Percentiles rank a stretch among this genome's conserved stretches.
Conservation (phyloP, 1,140 invertebrate species). For the Calliphora vicina region DNA sequence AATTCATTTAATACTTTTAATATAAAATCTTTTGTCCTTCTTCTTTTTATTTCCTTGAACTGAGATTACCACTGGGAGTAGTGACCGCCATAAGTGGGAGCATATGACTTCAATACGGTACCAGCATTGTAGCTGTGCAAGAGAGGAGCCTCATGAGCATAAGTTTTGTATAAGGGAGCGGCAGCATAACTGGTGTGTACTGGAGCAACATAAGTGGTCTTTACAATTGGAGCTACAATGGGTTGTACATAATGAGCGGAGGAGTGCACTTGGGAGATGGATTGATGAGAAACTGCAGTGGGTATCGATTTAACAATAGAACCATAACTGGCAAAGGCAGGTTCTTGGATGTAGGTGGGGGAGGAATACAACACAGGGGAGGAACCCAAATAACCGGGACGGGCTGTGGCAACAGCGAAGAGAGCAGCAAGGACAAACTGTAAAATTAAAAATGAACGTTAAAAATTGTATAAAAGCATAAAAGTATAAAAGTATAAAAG, state of each 20-base stretch:
- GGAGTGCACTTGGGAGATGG: constrained; percentile 58
- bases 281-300: constrained; percentile 65
- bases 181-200: constrained; percentile 39
- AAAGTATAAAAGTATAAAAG: too few relatives aligned
- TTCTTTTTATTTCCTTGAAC: not conserved
- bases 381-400: constrained; percentile 64
- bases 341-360: constrained; percentile 51
- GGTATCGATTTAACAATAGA: constrained; percentile 59
- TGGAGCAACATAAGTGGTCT: constrained; percentile 42
- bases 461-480: too few relatives aligned
- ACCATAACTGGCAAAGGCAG: constrained; percentile 52
- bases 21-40: not conserved
- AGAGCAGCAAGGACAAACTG: constrained; percentile 69
- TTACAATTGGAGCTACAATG: constrained; percentile 40
- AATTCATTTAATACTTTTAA: not conserved
- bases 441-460: not conserved
- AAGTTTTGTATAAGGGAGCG: constrained; percentile 35
- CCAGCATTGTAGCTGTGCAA: constrained; percentile 51
- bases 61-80: constrained; percentile 42
- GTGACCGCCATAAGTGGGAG: not conserved
- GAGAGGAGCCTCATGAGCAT: constrained; percentile 43
- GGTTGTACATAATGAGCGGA: constrained; percentile 34
- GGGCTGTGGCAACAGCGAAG: constrained; percentile 67
- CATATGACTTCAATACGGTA: constrained; percentile 39
- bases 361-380: constrained; percentile 54